Conservation (phyloP, 2,797 vertebrate genomes). For the Anguilla obscura region DNA sequence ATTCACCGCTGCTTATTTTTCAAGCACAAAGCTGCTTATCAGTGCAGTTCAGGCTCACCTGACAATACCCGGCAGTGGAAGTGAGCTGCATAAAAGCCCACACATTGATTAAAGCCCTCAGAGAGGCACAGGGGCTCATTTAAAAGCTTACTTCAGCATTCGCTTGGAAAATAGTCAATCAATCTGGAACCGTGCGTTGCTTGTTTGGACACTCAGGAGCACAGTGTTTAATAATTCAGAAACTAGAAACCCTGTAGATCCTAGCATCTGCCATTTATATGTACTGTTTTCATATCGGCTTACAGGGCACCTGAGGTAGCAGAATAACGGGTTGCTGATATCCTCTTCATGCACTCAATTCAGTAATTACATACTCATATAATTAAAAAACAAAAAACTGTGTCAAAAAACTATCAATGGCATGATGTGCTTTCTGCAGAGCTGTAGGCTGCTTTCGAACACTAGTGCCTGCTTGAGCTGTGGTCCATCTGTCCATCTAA, state of each 20-base stretch:
- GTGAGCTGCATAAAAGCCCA: background rate
- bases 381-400: background rate
- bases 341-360: background rate
- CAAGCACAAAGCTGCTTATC: background rate
- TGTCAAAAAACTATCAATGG: background rate
- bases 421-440: background rate
- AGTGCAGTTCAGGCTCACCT: background rate
- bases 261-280: background rate
- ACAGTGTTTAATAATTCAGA: conserved; percentile 4
- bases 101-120: background rate
- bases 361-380: background rate
- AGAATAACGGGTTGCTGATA: background rate
- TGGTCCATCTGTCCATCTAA: background rate
- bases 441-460: background rate
- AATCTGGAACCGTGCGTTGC: background rate
- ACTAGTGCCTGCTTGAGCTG: background rate
- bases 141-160: background rate
- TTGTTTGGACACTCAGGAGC: background rate
- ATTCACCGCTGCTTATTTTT: background rate
- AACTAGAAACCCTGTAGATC: background rate
- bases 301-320: background rate
- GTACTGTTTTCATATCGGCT: background rate
- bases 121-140: background rate
- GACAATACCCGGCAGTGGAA: background rate
- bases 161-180: background rate